Evolutionary conservation across 2,113 vertebrate genomes (phyloP), one percentile per base, ranked within the genome.

Genomic region (Himantopus leucocephalus): DNA sequence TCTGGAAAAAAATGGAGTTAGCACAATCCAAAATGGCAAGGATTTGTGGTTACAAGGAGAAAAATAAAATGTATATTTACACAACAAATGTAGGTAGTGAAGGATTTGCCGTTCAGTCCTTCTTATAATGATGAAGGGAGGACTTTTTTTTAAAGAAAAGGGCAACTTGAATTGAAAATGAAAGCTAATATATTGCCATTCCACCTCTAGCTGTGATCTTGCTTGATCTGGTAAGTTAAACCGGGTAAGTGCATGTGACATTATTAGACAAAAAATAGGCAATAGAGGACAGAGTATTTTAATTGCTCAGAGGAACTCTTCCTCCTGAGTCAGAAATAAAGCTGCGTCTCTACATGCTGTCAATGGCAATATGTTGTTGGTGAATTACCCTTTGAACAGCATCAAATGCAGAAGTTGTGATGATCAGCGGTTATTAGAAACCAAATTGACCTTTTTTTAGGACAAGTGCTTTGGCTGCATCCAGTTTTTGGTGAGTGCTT

Each of bases 281-380:
- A 93, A 81, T 12, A 73, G 84, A 95, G 81, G 84, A 92, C 80
- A 85, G 60, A 45, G 23, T 58, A 85, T 94, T 91, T 96, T 94
- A 94, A 94, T 95, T 95, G 92, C 94, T 95, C 70, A 48, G 73
- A 96, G 89, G 89, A 89, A 73, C 52, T 75, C 68, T 92, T 84
- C 74, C 86, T 82, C 71, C 81, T 34, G 62, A 88, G 76, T 92
- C 91, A 95, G 91, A 94, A 92, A 48, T 72, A 68, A 91, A 91
- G 70, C 92, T 91, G 80, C 5, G 4, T 67, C 77, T 94, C 83
- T 91, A 5, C 62, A 23, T 72, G 80, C 88, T 92, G 77, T 71
- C 84, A 72, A 30, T 89, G 67, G 84, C 93, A 96, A 66, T 76
- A 68, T 73, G 95, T 87, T 91, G 73, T 63, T 88, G 87, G 62